Conservation (phyloP, 2,888 invertebrate genomes). For the Bimastos eiseni region DNA sequence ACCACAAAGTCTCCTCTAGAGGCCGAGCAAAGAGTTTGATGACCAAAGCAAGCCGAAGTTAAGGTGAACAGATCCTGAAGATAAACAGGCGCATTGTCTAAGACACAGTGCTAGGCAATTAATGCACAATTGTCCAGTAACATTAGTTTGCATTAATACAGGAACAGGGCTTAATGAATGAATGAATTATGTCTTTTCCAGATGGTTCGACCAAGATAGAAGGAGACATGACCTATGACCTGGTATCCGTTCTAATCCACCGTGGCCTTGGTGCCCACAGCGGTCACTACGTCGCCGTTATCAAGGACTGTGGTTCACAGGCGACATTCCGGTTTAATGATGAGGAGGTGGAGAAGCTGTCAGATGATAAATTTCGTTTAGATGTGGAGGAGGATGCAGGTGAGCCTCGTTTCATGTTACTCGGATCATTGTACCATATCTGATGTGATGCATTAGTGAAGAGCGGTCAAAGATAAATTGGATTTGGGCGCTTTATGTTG, state of each 20-base stretch:
- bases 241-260: constrained; percentile 72
- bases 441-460: background rate
- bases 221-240: constrained; percentile 64
- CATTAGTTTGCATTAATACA: background rate
- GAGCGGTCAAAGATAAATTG: background rate
- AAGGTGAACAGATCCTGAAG: no score
- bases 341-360: constrained; percentile 63
- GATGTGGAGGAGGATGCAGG: constrained; percentile 63
- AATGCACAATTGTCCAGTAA: no score
- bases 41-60: no score
- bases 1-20: no score
- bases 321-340: constrained; percentile 73
- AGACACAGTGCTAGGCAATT: no score
- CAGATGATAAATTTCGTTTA: constrained; percentile 59
- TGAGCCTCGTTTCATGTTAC: constrained; percentile 25
- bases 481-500: background rate
- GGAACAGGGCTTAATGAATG: no score
- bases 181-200: background rate
- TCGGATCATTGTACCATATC: background rate
- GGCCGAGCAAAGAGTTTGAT: no score
- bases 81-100: no score
- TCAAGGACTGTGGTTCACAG: constrained; percentile 64
- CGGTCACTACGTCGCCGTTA: constrained; percentile 72
- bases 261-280: constrained; percentile 71
- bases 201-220: background rate